Evolutionary conservation across 1,140 invertebrate species (phyloP), one percentile per base, ranked within the genome.

Genomic region (Euwallacea fornicatus): DNA sequence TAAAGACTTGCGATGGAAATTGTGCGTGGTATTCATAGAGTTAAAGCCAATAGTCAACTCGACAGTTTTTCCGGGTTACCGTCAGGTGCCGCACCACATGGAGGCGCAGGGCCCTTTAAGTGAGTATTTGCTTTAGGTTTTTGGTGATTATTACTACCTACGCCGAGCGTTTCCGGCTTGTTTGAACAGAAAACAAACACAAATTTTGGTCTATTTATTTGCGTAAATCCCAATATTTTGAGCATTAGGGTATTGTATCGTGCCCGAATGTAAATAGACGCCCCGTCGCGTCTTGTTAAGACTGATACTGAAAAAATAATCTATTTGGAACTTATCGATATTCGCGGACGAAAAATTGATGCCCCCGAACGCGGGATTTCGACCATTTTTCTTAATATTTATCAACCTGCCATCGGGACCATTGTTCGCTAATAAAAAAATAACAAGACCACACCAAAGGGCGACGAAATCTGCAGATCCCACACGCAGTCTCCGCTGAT

Each of bases 201-300:
- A 71, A 62, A 64, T 13, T 50, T 50, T 56, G 9, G 21, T 66
- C 73, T 77, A 76, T 77, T 77, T 77, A 76, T 77, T 77, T 77
- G 70, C 73, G 66, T 76, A 76, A 74, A 77, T 77, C 76, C 76
- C 68, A 77, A 77, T 77, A 76, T 76, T 77, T 69, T 74, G 75
- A 76, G 73, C 69, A 74, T 77, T 77, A 66, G 74, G 76, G 74
- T 74, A 77, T 77, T 76, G 76, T 77, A 71, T 47, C 73, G 60
- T 62, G n/a, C n/a, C 64, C 54, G 59, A 69, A 68, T 71, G 66
- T 76, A 76, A 74, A 76, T 72, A 59, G 64, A 59, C 62, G 60
- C 61, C 67, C 70, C 67, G 61, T 73, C 72, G 72, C 55, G 72
- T 68, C 67, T 72, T 73, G 74, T 75, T 75, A 66, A 71, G 72